phyloP scores from a whole-genome alignment of 2,888 invertebrate genomes.

The Chrysina gloriosa region DNA sequence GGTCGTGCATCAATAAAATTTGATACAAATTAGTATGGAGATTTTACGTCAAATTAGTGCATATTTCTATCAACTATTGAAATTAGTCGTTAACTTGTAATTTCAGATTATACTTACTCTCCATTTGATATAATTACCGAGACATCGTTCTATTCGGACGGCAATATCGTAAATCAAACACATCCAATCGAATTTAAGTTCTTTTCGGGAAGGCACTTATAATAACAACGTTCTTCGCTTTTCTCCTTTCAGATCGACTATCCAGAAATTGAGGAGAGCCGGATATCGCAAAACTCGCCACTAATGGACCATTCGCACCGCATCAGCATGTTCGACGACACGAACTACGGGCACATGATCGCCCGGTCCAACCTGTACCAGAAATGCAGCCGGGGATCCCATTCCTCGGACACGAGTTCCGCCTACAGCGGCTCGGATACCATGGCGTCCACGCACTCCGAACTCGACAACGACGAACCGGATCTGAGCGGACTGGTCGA shows the following conservation, averaged over 20 bases:
- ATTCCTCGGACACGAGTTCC: slow-evolving; percentile 94
- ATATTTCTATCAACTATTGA: too few relatives aligned
- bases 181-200: too few relatives aligned
- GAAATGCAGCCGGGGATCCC: slow-evolving; percentile 85
- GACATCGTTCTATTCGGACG: too few relatives aligned
- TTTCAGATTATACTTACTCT: too few relatives aligned
- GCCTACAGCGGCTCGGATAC: slow-evolving; percentile 97
- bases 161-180: too few relatives aligned
- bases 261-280: slow-evolving; percentile 68
- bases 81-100: too few relatives aligned
- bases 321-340: slow-evolving; percentile 41
- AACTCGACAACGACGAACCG: slow-evolving; percentile 82
- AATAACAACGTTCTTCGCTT: slow-evolving; percentile 5
- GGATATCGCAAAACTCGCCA: slow-evolving; percentile 60
- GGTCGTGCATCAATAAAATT: too few relatives aligned
- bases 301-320: slow-evolving; percentile 62
- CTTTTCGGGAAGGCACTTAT: too few relatives aligned
- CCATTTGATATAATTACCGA: too few relatives aligned
- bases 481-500: slow-evolving; percentile 95
- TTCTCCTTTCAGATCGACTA: slow-evolving; percentile 75
- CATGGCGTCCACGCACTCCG: slow-evolving; percentile 92
- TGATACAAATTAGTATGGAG: too few relatives aligned
- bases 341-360: slow-evolving; percentile 38
- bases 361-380: slow-evolving; percentile 79
- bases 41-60: too few relatives aligned